phyloP scores from a whole-genome alignment of 92 coral and sea anemone species.

The Palythoa grandiflora region DNA sequence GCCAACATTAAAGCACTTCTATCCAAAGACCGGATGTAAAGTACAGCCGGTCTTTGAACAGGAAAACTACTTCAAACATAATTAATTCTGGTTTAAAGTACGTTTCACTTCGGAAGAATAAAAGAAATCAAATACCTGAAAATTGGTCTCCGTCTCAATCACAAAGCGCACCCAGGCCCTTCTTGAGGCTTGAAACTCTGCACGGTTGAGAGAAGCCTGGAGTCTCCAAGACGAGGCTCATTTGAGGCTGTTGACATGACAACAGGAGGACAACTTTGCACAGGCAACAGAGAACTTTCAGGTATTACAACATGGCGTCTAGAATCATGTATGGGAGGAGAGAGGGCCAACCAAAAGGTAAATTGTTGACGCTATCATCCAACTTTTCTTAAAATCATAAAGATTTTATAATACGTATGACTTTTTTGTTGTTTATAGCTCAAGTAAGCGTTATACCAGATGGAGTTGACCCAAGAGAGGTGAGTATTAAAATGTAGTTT shows the following conservation, averaged over 20 bases:
- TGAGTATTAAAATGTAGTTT: slow-evolving; percentile 43
- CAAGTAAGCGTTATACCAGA: slow-evolving; percentile 82
- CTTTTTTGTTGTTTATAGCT: slow-evolving; percentile 52
- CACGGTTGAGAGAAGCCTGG: background rate
- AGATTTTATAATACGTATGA: background rate
- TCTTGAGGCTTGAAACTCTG: background rate
- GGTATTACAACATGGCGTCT: slow-evolving; percentile 84
- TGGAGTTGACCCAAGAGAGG: slow-evolving; percentile 93
- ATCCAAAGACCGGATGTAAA: too few relatives aligned
- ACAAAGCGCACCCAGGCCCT: background rate
- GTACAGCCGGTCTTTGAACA: too few relatives aligned
- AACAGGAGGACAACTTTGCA: slow-evolving; percentile 49
- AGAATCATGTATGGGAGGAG: slow-evolving; percentile 92
- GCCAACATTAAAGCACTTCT: too few relatives aligned
- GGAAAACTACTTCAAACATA: too few relatives aligned
- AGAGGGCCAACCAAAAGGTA: slow-evolving; percentile 95
- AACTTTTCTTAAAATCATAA: background rate
- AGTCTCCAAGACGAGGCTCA: slow-evolving; percentile 10
- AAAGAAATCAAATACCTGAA: background rate
- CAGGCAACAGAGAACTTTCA: slow-evolving; percentile 8
- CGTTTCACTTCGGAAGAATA: too few relatives aligned
- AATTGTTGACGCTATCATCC: background rate
- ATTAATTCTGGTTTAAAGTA: too few relatives aligned
- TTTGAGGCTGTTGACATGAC: slow-evolving; percentile 54
- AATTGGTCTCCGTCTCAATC: background rate